A percentile compares a stretch with the other conserved stretches of the same genome.
Conservation (phyloP, 1,140 invertebrate species). For the Tribolium madens region DNA sequence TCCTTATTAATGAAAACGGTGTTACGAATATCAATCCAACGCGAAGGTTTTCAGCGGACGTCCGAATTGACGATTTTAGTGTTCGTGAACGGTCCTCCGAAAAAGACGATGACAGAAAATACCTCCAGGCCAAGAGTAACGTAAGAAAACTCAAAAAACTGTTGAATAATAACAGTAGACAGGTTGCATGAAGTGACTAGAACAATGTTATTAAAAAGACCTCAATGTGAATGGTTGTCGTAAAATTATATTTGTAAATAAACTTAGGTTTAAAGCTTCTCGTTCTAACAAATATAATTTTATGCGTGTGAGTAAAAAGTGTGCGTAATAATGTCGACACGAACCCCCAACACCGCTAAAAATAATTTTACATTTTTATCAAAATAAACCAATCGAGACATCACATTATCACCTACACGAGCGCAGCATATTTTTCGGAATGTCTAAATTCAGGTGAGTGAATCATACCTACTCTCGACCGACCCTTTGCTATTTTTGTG, state of each 20-base stretch:
- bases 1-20: conserved; percentile 81
- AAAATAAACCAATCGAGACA: conserved; percentile 39
- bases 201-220: background rate
- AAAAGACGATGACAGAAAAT: conserved; percentile 51
- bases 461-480: conserved; percentile 40
- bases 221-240: background rate
- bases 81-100: conserved; percentile 48
- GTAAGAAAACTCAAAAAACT: conserved; percentile 59
- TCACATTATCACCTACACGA: conserved; percentile 33
- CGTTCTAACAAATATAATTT: conserved; percentile 33
- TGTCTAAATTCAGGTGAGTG: conserved; percentile 40
- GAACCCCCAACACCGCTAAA: conserved; percentile 18
- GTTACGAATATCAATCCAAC: conserved; percentile 82
- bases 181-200: conserved; percentile 55
- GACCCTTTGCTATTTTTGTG: conserved; percentile 25
- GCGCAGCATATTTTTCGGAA: conserved; percentile 21
- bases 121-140: conserved; percentile 56
- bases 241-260: conserved; percentile 41
- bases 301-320: conserved; percentile 13
- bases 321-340: conserved; percentile 32
- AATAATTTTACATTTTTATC: conserved; percentile 29
- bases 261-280: background rate
- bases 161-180: conserved; percentile 54
- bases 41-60: conserved; percentile 75
- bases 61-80: conserved; percentile 71